A percentile compares a stretch with the other conserved stretches of the same genome.
Evolutionary conservation across 2,113 vertebrate species (phyloP).

Genomic region (Centropus unirufus): DNA sequence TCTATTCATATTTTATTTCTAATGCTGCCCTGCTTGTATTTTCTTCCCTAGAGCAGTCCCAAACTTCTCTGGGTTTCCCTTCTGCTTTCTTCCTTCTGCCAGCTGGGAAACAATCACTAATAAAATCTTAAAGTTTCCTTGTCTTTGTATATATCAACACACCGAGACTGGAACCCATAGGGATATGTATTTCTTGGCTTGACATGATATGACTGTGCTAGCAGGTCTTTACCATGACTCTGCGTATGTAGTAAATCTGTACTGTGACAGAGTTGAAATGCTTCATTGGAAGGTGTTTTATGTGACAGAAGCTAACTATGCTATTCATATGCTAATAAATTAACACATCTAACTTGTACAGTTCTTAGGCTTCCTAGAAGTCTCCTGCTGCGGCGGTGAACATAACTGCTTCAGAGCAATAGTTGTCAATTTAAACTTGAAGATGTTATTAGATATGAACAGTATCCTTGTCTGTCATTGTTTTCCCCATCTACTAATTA

Average conservation of each 20-base stretch:
- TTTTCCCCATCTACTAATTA: not conserved
- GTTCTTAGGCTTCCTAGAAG: not conserved
- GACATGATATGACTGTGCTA: not conserved
- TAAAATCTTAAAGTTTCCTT: not conserved
- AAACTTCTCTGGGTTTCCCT: not conserved
- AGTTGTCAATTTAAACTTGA: not conserved
- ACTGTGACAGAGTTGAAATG: not conserved
- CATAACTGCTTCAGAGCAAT: not conserved
- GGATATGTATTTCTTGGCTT: not conserved
- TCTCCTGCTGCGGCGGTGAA: not conserved
- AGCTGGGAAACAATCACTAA: not conserved
- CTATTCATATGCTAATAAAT: no score
- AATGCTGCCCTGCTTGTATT: not conserved
- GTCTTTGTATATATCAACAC: not conserved
- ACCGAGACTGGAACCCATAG: not conserved
- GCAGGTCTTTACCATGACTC: no score
- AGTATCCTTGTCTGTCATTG: not conserved
- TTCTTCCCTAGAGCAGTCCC: not conserved
- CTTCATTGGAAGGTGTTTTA: not conserved
- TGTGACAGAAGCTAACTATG: not conserved
- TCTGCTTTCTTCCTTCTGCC: not conserved
- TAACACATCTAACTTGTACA: not conserved
- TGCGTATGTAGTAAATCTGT: not conserved
- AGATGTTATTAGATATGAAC: not conserved
- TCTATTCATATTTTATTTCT: not conserved